Evolutionary conservation across 2,113 vertebrate genomes (phyloP), one percentile per base, ranked within the genome.

Genomic region (Cavia aperea): DNA sequence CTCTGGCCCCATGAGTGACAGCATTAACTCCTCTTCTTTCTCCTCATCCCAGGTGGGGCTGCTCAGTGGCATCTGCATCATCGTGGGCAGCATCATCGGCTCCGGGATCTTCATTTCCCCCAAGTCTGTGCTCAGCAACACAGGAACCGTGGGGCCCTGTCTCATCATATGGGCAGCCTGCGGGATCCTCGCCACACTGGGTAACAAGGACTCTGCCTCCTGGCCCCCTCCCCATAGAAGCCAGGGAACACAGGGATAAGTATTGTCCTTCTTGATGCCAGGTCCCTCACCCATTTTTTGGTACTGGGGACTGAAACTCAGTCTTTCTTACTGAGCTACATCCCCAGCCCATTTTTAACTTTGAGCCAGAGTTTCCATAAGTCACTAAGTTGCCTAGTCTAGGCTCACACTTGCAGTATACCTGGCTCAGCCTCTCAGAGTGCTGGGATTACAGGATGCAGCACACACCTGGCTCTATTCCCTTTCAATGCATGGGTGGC

Each of bases 61-160:
- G 39, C 39, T 39, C 39, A 39, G 39, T 39, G 39, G 39, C 39
- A 39, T 39, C 39, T 39, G 39, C 39, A 39, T 39, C 39, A 39
- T 39, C 39, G 39, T 39, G 39, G 39, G 39, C 39, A 39, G 39
- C 39, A 39, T 39, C 39, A 39, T 39, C 39, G 39, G 39, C 39
- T 39, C 39, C 39, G 39, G 39, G 39, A 99, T 99, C 97, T 99
- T 99, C 97, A 98, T 99, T 89, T 99, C 99, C 83, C 99, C 99
- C 7, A 99, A 99, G 95, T 96, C 99, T 5, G 99, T 99, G 46
- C 98, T 99, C 93, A 96, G 96, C 79, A 98, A 98, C 82, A 98
- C 98, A 5, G 98, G 98, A 39, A 39, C 39, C 39, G 39, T 39
- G 39, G 39, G 39, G 39, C 39, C 39, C 39, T 39, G 39, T 39